phyloP scores from a whole-genome alignment of 2,888 invertebrate genomes.

The Asteroscopus sphinx region DNA sequence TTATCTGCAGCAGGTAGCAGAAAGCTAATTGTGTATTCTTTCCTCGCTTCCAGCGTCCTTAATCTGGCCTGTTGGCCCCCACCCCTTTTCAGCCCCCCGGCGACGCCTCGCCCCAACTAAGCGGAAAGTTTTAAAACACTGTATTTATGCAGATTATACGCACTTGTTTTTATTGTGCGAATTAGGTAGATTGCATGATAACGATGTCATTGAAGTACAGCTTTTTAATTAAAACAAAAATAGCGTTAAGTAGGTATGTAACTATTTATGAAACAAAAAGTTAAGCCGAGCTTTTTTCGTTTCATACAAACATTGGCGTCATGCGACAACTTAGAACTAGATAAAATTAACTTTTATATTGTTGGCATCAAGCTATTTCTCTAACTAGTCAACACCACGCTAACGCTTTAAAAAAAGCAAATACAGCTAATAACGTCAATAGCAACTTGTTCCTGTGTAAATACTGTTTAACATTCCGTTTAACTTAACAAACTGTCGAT shows the following conservation, averaged over 20 bases:
- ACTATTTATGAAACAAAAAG: constrained; percentile 17
- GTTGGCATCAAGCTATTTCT: constrained; percentile 3
- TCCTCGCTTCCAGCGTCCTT: constrained; percentile 87
- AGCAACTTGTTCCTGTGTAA: constrained; percentile 49
- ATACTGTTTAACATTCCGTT: constrained; percentile 65
- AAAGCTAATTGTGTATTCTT: constrained; percentile 90
- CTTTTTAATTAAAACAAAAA: constrained; percentile 62
- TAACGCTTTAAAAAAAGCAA: constrained; percentile 47
- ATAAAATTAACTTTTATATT: constrained; percentile 25
- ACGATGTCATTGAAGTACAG: constrained; percentile 59
- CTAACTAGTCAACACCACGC: constrained; percentile 32
- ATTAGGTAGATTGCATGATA: constrained; percentile 71
- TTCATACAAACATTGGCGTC: no score
- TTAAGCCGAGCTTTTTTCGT: no score
- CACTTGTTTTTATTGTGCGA: constrained; percentile 73
- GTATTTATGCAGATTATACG: constrained; percentile 80
- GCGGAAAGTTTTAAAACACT: constrained; percentile 86
- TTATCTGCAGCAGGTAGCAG: constrained; percentile 87
- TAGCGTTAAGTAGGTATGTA: constrained; percentile 10
- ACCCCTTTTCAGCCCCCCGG: constrained; percentile 66
- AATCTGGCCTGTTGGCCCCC: constrained; percentile 83
- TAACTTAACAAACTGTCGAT: constrained; percentile 67
- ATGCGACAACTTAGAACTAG: constrained; percentile 1
- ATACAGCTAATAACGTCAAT: constrained; percentile 47
- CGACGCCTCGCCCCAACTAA: constrained; percentile 80